phyloP scores from a whole-genome alignment of 2,888 invertebrate genomes.

The Phengaris arion region DNA sequence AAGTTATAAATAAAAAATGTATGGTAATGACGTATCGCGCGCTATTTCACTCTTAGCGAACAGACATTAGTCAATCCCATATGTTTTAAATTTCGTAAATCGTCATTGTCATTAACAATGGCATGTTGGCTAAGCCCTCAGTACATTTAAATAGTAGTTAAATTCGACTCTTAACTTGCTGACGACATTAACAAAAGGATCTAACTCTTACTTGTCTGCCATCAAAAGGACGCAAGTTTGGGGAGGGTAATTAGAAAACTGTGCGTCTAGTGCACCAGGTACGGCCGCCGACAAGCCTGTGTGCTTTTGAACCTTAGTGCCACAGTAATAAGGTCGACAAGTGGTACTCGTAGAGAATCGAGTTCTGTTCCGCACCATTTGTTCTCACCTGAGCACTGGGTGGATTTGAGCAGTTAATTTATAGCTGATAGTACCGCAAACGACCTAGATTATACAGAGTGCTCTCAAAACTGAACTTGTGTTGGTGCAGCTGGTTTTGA shows the following conservation, averaged over 20 bases:
- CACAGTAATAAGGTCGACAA: not conserved
- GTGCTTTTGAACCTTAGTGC: not conserved
- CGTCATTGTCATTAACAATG: too few species aligned
- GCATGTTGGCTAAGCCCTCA: too few species aligned
- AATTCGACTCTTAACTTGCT: too few species aligned
- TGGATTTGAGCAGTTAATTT: conserved; percentile 13
- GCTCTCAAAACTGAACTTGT: not conserved
- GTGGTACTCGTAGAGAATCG: not conserved
- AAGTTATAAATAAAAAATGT: too few species aligned
- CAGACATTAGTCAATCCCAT: too few species aligned
- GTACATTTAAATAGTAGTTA: too few species aligned
- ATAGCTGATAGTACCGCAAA: conserved; percentile 11
- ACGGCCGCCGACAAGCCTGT: not conserved
- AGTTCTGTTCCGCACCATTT: not conserved
- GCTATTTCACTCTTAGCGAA: too few species aligned
- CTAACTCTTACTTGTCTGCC: not conserved
- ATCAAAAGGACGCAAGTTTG: not conserved
- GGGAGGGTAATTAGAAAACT: not conserved
- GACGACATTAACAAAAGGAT: not conserved
- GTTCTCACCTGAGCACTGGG: conserved; percentile 9
- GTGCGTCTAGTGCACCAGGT: not conserved
- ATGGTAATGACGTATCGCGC: too few species aligned
- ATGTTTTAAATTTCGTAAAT: too few species aligned
- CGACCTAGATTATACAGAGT: conserved; percentile 1
- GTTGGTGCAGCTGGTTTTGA: not conserved